Conservation (phyloP, 2,797 vertebrate species). For the Eulemur mongoz region DNA sequence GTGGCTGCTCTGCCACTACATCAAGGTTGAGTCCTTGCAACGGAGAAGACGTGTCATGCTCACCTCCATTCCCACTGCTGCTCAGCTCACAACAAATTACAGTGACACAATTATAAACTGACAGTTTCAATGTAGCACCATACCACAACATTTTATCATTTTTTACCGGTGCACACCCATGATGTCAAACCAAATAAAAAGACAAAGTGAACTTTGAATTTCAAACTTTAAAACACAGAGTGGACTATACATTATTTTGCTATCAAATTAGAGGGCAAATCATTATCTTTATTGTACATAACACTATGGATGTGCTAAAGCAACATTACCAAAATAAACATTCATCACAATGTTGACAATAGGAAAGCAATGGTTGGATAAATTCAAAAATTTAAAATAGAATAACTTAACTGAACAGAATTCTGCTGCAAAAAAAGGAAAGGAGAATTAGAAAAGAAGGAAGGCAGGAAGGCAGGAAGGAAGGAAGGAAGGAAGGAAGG, state of each 20-base stretch:
- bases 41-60: neutral
- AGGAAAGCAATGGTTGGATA: neutral
- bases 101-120: neutral
- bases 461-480: neutral
- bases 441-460: neutral
- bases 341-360: neutral
- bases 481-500: neutral
- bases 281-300: neutral
- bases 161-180: neutral
- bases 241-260: neutral
- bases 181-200: neutral
- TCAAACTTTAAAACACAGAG: neutral
- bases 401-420: neutral
- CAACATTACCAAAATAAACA: neutral
- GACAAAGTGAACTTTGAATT: neutral
- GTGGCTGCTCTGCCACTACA: neutral
- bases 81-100: neutral
- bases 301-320: neutral
- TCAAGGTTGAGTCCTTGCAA: neutral
- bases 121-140: neutral
- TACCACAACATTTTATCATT: neutral
- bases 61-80: neutral
- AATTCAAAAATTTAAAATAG: neutral
- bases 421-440: neutral
- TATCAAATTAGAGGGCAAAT: neutral